Base-by-base conservation (phyloP, 2,888 invertebrate genomes). In the Phragmatobia fuliginosa region DNA sequence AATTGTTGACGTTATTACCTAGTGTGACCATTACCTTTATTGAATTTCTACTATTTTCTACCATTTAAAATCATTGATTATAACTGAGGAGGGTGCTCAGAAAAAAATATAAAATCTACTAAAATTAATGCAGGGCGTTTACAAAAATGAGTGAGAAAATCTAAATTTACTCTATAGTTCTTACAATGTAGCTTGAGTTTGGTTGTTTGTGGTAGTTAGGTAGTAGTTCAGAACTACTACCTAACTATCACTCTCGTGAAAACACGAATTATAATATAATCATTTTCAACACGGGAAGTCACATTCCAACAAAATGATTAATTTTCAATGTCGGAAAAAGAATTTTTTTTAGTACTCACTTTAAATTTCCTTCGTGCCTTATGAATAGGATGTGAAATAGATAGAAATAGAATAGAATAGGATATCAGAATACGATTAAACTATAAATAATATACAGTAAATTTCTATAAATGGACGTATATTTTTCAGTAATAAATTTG, bases 1-100 rank as follows among this genome's bases (percentile, higher is more conserved):
- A 38, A 31, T 41, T 61, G 11, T 38, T 38, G 38, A 62, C 38
- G 38, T 36, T 62, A 71, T 33, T 67, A 5, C 33, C 11, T 16
- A 56, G 56, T 56, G 56, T 56, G 28, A 6, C 56, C 56, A 56
- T 14, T 14, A 5, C 28, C 16, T 16, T 28, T 8, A 16, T 1
- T 11, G 25, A 1, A 56, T 56, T 56, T 56, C 56, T 56, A 56
- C 28, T 28, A 56, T 28, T 52, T 0, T n/a, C n/a, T n/a, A n/a
- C n/a, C n/a, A n/a, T n/a, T n/a, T n/a, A n/a, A n/a, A n/a, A n/a
- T n/a, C n/a, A n/a, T n/a, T n/a, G n/a, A n/a, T n/a, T 38, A 10
- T 38, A 38, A 14, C 1, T 38, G 8, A 49, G 2, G n/a, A 49
- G 45, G 8, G 45, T 10, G 21, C 2, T n/a, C 10, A 49, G 10